Conservation (phyloP, 2,888 invertebrate genomes). For the Eupeodes latifasciatus region DNA sequence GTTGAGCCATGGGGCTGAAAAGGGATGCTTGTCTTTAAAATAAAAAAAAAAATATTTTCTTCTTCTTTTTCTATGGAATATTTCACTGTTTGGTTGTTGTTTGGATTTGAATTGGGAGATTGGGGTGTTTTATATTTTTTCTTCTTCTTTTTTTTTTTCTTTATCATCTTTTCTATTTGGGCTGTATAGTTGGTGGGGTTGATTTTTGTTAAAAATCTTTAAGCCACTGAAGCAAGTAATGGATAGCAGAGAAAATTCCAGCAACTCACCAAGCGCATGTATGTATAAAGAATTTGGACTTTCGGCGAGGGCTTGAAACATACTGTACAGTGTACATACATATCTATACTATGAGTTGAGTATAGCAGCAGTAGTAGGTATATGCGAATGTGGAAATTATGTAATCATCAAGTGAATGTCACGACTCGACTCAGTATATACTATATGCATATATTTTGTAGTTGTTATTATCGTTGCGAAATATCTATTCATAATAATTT, state of each 20-base stretch:
- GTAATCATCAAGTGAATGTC: slow-evolving; percentile 28
- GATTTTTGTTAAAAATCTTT: slow-evolving; percentile 65
- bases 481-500: slow-evolving; percentile 42
- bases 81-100: slow-evolving; percentile 62
- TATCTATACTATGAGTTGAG: neutral
- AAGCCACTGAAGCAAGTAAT: slow-evolving; percentile 74
- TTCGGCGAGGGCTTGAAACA: slow-evolving; percentile 12
- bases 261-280: slow-evolving; percentile 59
- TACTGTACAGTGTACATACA: neutral
- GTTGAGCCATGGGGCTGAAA: slow-evolving; percentile 73
- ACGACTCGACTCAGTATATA: slow-evolving; percentile 33
- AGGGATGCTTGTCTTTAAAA: slow-evolving; percentile 71
- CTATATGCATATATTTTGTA: slow-evolving; percentile 10
- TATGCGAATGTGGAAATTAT: slow-evolving; percentile 47
- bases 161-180: slow-evolving; percentile 41
- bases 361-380: slow-evolving; percentile 5
- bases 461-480: slow-evolving; percentile 34
- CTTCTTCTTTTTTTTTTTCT: neutral
- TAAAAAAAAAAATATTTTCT: neutral
- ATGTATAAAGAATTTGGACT: slow-evolving; percentile 35
- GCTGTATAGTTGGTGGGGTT: slow-evolving; percentile 33
- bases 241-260: slow-evolving; percentile 73
- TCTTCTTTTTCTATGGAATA: slow-evolving; percentile 52
- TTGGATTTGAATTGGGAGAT: slow-evolving; percentile 52
- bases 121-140: slow-evolving; percentile 54